These are phyloP conservation scores for Lates calcarifer DNA, from an alignment of 2,113 vertebrate genomes.

Conservation along the genomic window DNA sequence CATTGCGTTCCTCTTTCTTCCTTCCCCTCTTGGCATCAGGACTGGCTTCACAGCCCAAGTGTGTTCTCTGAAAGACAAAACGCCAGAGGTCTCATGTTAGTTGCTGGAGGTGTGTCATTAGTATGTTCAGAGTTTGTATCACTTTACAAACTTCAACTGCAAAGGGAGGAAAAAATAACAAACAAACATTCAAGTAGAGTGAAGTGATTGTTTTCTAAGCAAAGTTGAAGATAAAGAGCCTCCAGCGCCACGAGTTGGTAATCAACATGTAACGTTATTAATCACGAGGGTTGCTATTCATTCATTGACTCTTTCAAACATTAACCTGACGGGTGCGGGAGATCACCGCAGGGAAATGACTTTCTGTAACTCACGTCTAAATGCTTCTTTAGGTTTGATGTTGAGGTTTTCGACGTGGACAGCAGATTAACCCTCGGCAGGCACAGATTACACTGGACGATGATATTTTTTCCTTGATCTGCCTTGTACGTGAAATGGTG, in stretches of 20 bases:
- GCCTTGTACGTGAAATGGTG: slow-evolving; percentile 85
- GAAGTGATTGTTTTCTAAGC: background rate
- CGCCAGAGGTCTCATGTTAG: background rate
- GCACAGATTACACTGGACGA: slow-evolving; percentile 85
- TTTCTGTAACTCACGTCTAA: slow-evolving; percentile 76
- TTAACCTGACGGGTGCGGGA: slow-evolving; percentile 26
- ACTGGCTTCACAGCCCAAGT: slow-evolving; percentile 76
- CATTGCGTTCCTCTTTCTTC: slow-evolving; percentile 73
- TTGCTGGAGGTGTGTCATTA: background rate
- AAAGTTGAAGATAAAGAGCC: slow-evolving; percentile 16
- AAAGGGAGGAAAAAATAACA: background rate
- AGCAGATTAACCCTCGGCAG: slow-evolving; percentile 82
- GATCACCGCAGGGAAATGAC: background rate
- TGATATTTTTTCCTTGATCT: slow-evolving; percentile 83
- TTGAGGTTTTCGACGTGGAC: slow-evolving; percentile 82
- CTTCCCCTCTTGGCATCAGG: slow-evolving; percentile 75
- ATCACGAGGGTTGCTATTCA: slow-evolving; percentile 46
- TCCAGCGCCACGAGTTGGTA: slow-evolving; percentile 42
- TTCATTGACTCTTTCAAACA: slow-evolving; percentile 62
- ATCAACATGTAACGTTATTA: slow-evolving; percentile 57
- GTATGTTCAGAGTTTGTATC: background rate
- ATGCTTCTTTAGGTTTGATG: slow-evolving; percentile 84
- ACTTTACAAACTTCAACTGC: slow-evolving; percentile 43
- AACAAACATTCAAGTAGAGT: background rate
- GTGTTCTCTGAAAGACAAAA: slow-evolving; percentile 78